These are phyloP conservation scores for Pyrrhosoma nymphula DNA, from an alignment of 2,888 invertebrate genomes.

Conservation along the genomic window DNA sequence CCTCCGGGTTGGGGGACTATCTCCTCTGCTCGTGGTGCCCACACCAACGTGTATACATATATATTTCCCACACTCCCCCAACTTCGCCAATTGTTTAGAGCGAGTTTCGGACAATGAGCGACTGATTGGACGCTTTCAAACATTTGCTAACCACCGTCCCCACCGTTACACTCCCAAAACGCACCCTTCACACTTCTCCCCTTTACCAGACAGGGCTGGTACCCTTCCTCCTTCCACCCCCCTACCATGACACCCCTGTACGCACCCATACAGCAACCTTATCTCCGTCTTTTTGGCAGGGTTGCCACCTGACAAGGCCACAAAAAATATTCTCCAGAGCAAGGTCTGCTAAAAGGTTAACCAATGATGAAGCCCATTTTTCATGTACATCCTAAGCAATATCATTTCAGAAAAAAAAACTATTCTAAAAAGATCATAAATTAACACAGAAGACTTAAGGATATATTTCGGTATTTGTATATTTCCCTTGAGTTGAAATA, in stretches of 20 bases:
- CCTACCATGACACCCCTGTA: not conserved
- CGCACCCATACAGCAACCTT: not conserved
- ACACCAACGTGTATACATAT: not conserved
- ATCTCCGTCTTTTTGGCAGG: not conserved
- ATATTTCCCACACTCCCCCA: not conserved
- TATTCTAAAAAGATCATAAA: no score
- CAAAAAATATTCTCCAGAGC: not conserved
- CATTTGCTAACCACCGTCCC: slow-evolving; percentile 45
- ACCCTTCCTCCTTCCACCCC: not conserved
- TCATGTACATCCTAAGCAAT: no score
- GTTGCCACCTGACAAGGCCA: not conserved
- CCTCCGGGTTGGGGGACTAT: not conserved
- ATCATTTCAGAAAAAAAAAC: no score
- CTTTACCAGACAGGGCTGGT: no score
- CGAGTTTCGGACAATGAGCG: slow-evolving; percentile 55
- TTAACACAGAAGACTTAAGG: no score
- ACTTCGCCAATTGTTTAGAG: slow-evolving; percentile 38
- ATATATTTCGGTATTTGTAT: no score
- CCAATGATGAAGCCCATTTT: no score
- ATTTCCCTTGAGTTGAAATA: no score
- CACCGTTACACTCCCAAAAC: not conserved
- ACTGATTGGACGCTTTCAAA: slow-evolving; percentile 62
- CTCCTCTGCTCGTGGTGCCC: not conserved
- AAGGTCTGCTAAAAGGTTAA: no score
- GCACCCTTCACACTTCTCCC: not conserved